Conservation (phyloP, 2,113 vertebrate genomes). For the Probosciger aterrimus region DNA sequence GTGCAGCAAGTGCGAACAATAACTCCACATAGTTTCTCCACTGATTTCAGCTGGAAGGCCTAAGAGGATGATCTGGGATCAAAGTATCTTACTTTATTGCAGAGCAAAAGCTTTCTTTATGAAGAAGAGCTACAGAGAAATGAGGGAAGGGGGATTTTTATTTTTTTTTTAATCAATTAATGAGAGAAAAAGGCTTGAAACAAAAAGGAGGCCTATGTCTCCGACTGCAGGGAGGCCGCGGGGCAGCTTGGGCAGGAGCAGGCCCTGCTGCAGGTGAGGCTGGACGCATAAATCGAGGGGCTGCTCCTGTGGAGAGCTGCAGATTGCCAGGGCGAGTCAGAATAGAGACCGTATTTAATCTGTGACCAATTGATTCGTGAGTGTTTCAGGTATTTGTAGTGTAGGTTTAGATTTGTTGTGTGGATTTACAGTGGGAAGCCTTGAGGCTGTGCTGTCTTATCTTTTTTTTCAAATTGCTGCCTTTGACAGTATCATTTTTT, state of each 20-base stretch:
- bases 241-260: constrained; percentile 41
- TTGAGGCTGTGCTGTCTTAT: constrained; percentile 77
- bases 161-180: constrained; percentile 70
- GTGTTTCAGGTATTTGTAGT: constrained; percentile 78
- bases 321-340: constrained; percentile 77
- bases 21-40: constrained; percentile 74
- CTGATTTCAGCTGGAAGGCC: constrained; percentile 76
- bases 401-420: constrained; percentile 63
- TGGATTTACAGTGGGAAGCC: constrained; percentile 45
- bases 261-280: constrained; percentile 39
- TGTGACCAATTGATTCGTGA: constrained; percentile 83
- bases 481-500: constrained; percentile 63
- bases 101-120: constrained; percentile 69
- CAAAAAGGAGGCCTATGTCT: constrained; percentile 62
- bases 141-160: constrained; percentile 31
- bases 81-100: constrained; percentile 70
- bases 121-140: constrained; percentile 48
- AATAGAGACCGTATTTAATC: constrained; percentile 83
- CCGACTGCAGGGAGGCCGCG: not conserved
- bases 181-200: constrained; percentile 67
- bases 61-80: constrained; percentile 71
- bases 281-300: constrained; percentile 66
- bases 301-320: constrained; percentile 74
- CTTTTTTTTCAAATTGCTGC: constrained; percentile 70
- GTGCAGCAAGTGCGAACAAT: constrained; percentile 84